Evolutionary conservation across 2,113 vertebrate species (phyloP), one percentile per base, ranked within the genome.

Genomic region (Ahaetulla prasina): DNA sequence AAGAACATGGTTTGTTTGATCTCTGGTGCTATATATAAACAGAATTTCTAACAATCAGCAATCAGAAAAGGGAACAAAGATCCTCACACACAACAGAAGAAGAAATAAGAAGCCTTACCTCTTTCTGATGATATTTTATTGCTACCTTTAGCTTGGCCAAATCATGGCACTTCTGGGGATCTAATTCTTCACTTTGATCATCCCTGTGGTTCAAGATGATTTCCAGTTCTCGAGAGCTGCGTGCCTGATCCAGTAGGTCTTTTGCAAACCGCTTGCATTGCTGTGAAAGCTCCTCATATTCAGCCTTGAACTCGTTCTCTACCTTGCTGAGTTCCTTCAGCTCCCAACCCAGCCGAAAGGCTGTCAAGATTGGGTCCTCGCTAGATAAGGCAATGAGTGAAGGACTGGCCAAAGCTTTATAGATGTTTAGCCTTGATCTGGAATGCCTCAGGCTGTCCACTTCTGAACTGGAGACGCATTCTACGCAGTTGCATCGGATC

Each of bases 41-140:
- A 60, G 25, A 60, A 60, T 60, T 60, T 60, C 25, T 60, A 60
- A 60, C 57, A 10, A 60, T 54, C 53, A 54, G 30, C 27, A 68
- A 6, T 80, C 74, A 43, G 35, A 43, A 22, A 80, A 23, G 35
- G 35, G 18, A 9, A 80, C 3, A 35, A 74, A 74, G 63, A 35
- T 16, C 63, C 63, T 35, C 63, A 74, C 30, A 0, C 20, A 53
- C 88, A 27, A 91, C 0, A 2, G 4, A 22, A 20, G 74, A 80
- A 43, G 35, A 80, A 43, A 43, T 43, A 39, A 80, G 35, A 80
- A 80, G 57, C 91, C 98, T 96, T 98, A 99, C 99, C 99, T 99
- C 99, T 95, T 99, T 99, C 96, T 99, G 99, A 96, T 99, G 99
- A 94, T 99, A 99, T 96, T 99, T 99, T 98, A 99, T 99, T 96